Evolutionary conservation across 2,113 vertebrate species (phyloP).

Genomic region (Pseudorectes ferrugineus): DNA sequence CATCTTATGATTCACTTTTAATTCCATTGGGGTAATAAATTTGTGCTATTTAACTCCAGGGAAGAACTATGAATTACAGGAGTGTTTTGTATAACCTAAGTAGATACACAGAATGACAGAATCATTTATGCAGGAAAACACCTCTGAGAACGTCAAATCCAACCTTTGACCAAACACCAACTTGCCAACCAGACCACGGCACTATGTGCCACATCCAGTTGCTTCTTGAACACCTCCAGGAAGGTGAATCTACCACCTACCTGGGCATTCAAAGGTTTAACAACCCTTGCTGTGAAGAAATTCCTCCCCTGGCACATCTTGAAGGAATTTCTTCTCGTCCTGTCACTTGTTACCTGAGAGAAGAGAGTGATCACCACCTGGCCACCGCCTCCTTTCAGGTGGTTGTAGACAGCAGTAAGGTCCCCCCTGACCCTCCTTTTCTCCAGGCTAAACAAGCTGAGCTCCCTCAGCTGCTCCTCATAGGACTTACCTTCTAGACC

Average conservation of each 20-base stretch:
- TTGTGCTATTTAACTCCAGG: neutral
- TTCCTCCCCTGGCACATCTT: neutral
- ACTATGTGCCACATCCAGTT: neutral
- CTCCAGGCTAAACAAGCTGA: neutral
- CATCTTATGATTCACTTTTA: neutral
- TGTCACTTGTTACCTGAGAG: neutral
- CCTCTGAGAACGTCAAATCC: neutral
- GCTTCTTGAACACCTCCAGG: neutral
- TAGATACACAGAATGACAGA: neutral
- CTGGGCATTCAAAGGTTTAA: neutral
- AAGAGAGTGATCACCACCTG: neutral
- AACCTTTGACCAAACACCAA: neutral
- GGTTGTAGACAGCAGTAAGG: neutral
- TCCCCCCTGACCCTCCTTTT: neutral
- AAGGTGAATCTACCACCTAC: neutral
- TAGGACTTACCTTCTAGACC: neutral
- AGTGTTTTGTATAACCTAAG: neutral
- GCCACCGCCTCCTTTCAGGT: neutral
- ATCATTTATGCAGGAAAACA: neutral
- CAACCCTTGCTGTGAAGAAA: neutral
- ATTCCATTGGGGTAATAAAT: neutral
- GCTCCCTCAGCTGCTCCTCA: neutral
- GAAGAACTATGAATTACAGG: neutral
- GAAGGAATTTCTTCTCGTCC: neutral
- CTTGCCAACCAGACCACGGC: fast-evolving